A percentile compares a stretch with the other conserved stretches of the same genome.
These are phyloP conservation scores for Mycteria americana DNA, from an alignment of 2,797 vertebrate genomes.

Conservation along the genomic window DNA sequence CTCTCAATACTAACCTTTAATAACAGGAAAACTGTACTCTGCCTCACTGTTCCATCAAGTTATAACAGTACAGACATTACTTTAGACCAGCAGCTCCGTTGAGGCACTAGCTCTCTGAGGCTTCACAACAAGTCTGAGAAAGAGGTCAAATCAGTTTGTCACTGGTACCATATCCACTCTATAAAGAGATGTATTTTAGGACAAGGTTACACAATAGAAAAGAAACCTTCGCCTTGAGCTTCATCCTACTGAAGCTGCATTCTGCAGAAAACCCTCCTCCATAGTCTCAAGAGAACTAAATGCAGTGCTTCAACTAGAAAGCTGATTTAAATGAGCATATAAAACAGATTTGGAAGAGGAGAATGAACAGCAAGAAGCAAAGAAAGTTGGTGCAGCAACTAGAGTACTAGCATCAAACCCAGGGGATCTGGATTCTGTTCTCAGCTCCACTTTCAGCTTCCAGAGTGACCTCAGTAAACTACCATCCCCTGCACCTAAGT, in stretches of 20 bases:
- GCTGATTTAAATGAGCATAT: not conserved
- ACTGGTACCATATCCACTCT: not conserved
- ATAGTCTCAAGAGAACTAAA: not conserved
- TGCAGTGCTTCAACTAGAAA: not conserved
- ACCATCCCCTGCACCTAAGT: not conserved
- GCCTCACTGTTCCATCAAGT: not conserved
- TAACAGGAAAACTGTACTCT: too few species aligned
- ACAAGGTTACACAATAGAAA: constrained; percentile 13
- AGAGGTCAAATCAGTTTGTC: not conserved
- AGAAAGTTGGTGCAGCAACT: not conserved
- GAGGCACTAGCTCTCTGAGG: not conserved
- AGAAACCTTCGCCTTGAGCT: not conserved
- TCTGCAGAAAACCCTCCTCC: not conserved
- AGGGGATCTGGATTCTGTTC: not conserved
- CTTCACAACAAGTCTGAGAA: not conserved
- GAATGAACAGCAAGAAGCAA: not conserved
- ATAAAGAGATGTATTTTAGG: not conserved
- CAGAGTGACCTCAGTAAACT: not conserved
- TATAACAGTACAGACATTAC: not conserved
- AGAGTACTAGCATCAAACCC: not conserved
- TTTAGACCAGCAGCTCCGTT: not conserved
- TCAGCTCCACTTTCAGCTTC: not conserved
- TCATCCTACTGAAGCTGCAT: not conserved
- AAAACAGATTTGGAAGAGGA: not conserved
- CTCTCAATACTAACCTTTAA: not conserved